Evolutionary conservation across 2,888 invertebrate genomes (phyloP).

Genomic region (Thereva unica): DNA sequence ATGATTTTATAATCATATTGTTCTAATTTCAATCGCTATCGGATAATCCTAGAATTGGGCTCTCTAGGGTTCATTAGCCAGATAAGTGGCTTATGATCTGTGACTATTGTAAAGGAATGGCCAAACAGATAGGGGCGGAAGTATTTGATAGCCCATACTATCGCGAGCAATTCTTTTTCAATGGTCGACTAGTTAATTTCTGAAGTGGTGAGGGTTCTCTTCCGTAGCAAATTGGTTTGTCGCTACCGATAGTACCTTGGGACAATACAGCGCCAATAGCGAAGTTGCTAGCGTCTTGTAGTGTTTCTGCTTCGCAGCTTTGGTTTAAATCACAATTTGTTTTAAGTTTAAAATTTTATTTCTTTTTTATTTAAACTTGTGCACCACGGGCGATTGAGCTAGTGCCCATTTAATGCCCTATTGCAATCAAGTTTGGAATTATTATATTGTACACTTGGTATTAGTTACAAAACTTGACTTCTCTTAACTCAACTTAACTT

Average conservation of each 20-base stretch:
- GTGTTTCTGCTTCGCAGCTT: too few relatives aligned
- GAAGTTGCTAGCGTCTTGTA: too few relatives aligned
- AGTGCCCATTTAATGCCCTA: too few relatives aligned
- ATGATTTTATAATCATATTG: constrained; percentile 43
- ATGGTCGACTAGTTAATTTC: constrained; percentile 45
- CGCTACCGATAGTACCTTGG: constrained; percentile 40
- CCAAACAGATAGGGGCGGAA: constrained; percentile 48
- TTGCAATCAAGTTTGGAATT: too few relatives aligned
- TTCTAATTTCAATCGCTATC: constrained; percentile 41
- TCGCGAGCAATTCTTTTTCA: constrained; percentile 46
- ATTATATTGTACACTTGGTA: too few relatives aligned
- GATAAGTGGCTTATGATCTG: constrained; percentile 48
- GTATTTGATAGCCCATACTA: constrained; percentile 44
- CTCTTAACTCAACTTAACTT: too few relatives aligned
- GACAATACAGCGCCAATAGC: constrained; percentile 46
- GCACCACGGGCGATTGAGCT: too few relatives aligned
- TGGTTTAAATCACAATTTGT: too few relatives aligned
- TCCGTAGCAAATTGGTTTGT: constrained; percentile 46
- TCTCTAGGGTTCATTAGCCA: constrained; percentile 25
- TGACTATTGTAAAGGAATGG: constrained; percentile 45
- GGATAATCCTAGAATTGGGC: too few relatives aligned
- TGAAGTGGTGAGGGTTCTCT: constrained; percentile 44
- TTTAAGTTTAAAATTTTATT: too few relatives aligned
- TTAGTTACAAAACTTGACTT: too few relatives aligned
- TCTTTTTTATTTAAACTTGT: too few relatives aligned